Base-by-base conservation (phyloP, 2,113 vertebrate genomes). In the Coptodon bakossiorum region DNA sequence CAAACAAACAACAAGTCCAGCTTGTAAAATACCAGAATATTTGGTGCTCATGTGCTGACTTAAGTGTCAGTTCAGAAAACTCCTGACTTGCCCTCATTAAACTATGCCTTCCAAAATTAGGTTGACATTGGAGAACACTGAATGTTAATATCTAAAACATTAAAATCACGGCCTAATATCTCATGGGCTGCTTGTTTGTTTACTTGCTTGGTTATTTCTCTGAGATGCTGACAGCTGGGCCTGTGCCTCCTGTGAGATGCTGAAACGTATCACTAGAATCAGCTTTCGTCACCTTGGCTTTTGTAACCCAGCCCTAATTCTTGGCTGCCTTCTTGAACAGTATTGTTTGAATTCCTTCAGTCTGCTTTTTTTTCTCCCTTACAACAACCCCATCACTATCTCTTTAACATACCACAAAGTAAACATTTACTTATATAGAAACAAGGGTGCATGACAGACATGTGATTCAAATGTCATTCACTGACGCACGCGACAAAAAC, bases 291-390 rank as follows among this genome's bases (percentile, higher is more conserved):
- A 45, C 40, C 22, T 5, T 27, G 38, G 22, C 14, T 76, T 29
- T 29, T 78, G 1, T 9, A 50, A 17, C 14, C 40, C 43, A 50
- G 2, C 0, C 40, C 24, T 50, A n/a, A 66, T 13, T 38, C 36
- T 66, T 38, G 66, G 22, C 66, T 24, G n/a, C 36, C 66, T 43
- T 40, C 11, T 68, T 68, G 63, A 68, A 40, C 36, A 40, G 19
- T 1, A 40, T 68, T 40, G 36, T 71, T 43, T 71, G 1, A 71
- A 71, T 71, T 29, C 43, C 71, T 1, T 12, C 43, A 76, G 24
- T 48, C 43, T 76, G 43, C 9, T 48, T 19, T 27, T 45, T 43
- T 76, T 0, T 0, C 43, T 76, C 24, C 16, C 71, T 0, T 31
- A 17, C 14, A 76, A 29, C 6, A 50, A 5, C 10, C 6, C 27